Percentiles rank a stretch among this genome's conserved stretches.
Evolutionary conservation across 37 sponge, comb jelly and placozoan genomes (phyloP).

Genomic region (Haliclona indistincta): DNA sequence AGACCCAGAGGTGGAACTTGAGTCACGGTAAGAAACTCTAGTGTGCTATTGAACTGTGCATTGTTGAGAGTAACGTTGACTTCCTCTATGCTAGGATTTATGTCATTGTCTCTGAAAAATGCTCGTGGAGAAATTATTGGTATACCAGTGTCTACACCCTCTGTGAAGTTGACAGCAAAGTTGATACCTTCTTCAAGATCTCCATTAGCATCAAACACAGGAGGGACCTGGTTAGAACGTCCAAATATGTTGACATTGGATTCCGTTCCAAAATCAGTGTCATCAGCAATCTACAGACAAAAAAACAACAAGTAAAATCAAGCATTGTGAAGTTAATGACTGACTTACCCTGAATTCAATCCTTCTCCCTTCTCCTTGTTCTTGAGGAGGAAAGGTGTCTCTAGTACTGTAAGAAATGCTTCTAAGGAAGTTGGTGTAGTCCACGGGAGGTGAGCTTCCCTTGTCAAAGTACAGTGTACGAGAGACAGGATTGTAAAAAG

Average conservation of each 20-base stretch:
- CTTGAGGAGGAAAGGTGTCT: slow-evolving; percentile 46
- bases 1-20: slow-evolving; percentile 10
- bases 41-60: slow-evolving; percentile 2
- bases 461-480: slow-evolving; percentile 34
- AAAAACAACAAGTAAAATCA: neutral
- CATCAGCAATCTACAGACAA: slow-evolving; percentile 31
- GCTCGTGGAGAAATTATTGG: slow-evolving; percentile 32
- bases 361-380: slow-evolving; percentile 35
- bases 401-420: slow-evolving; percentile 29
- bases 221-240: slow-evolving; percentile 55
- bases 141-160: slow-evolving; percentile 13
- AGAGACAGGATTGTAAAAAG: slow-evolving; percentile 41
- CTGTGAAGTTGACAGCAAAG: slow-evolving; percentile 33
- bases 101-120: slow-evolving; percentile 62
- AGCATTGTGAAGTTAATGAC: neutral
- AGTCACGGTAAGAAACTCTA: slow-evolving; percentile 42
- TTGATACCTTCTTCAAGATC: slow-evolving; percentile 31
- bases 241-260: slow-evolving; percentile 33
- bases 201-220: slow-evolving; percentile 73
- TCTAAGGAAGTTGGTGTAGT: slow-evolving; percentile 41
- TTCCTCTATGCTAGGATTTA: slow-evolving; percentile 19
- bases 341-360: slow-evolving; percentile 28
- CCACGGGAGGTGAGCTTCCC: neutral
- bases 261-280: slow-evolving; percentile 22
- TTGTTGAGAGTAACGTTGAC: slow-evolving; percentile 53